Evolutionary conservation across 1,140 invertebrate genomes (phyloP).

Genomic region (Diplogasteroides magnus): DNA sequence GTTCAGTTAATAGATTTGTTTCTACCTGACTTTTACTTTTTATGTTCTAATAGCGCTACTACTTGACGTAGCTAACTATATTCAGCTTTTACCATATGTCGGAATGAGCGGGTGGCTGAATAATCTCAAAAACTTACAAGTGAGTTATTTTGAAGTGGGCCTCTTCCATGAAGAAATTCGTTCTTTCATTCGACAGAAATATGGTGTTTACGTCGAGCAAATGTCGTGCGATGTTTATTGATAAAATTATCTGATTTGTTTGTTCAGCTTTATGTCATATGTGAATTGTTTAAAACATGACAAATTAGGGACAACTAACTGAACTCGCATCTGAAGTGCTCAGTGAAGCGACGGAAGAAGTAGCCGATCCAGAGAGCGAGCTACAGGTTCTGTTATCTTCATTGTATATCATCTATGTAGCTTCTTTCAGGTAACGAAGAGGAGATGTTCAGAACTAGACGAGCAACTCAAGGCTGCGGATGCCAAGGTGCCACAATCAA

Average conservation of each 20-base stretch:
- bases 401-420: background rate
- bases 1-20: too few species aligned
- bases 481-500: background rate
- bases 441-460: background rate
- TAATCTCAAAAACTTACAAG: background rate
- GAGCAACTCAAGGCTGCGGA: background rate
- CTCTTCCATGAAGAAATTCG: background rate
- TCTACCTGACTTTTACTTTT: too few species aligned
- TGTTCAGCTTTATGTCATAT: too few species aligned
- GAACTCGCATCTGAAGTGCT: constrained; percentile 33
- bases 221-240: too few species aligned
- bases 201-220: background rate
- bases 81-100: too few species aligned
- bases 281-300: too few species aligned
- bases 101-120: background rate
- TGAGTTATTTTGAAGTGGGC: background rate
- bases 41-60: too few species aligned
- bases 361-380: constrained; percentile 26
- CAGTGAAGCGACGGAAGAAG: constrained; percentile 33
- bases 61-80: too few species aligned
- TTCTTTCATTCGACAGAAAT: background rate
- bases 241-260: too few species aligned
- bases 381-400: background rate
- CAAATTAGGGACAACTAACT: constrained; percentile 31
- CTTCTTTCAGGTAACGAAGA: background rate